A percentile compares a stretch with the other conserved stretches of the same genome.
These are phyloP conservation scores for Catajapyx aquilonaris DNA, from an alignment of 1,140 invertebrate species.

Conservation along the genomic window DNA sequence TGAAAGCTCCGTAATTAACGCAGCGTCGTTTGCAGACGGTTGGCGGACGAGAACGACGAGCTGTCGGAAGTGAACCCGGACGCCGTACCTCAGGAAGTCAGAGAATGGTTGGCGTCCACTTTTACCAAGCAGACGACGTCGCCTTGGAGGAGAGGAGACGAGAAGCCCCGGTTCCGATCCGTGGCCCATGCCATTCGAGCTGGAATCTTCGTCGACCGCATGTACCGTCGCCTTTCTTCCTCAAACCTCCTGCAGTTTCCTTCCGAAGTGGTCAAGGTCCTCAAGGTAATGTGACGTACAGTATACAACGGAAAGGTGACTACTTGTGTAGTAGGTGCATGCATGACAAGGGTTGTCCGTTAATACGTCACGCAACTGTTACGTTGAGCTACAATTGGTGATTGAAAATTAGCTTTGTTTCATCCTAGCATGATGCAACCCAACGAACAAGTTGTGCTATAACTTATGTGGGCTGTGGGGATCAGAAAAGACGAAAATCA, in stretches of 20 bases:
- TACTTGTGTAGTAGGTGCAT: too few species aligned
- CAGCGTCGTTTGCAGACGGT: too few species aligned
- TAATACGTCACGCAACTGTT: too few species aligned
- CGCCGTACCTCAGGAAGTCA: slow-evolving; percentile 81
- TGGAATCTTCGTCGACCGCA: slow-evolving; percentile 91
- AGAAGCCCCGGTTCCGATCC: slow-evolving; percentile 71
- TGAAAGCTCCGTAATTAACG: background rate
- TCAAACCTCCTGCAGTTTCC: slow-evolving; percentile 74
- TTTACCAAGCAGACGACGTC: slow-evolving; percentile 69
- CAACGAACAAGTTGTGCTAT: too few species aligned
- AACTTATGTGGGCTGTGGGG: too few species aligned
- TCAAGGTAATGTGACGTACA: slow-evolving; percentile 48
- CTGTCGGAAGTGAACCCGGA: slow-evolving; percentile 87
- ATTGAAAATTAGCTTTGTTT: too few species aligned
- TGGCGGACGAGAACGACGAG: slow-evolving; percentile 80
- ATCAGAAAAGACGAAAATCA: too few species aligned
- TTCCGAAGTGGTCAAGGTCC: slow-evolving; percentile 57
- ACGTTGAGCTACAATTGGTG: too few species aligned
- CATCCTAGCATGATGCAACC: too few species aligned
- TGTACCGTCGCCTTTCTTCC: slow-evolving; percentile 72
- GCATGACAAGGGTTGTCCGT: too few species aligned
- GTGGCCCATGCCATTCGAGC: slow-evolving; percentile 95
- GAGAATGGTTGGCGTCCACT: slow-evolving; percentile 93
- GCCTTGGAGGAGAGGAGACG: slow-evolving; percentile 41
- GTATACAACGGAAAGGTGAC: too few species aligned